Conservation (phyloP, 1,140 invertebrate species). For the Parasteatoda tepidariorum region DNA sequence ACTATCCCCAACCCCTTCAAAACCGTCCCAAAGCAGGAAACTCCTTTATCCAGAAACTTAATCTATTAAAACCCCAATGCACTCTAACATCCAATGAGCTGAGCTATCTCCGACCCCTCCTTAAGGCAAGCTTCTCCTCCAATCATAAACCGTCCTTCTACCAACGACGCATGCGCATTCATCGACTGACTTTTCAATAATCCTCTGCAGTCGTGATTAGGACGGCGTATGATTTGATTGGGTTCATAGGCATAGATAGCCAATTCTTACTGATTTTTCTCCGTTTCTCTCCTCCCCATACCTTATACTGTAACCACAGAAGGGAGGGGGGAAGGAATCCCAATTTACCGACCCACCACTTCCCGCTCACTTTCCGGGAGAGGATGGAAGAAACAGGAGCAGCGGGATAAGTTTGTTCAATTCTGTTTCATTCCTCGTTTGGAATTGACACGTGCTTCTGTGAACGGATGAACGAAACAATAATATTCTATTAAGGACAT, state of each 20-base stretch:
- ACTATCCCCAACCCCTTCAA: background rate
- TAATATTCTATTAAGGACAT: background rate
- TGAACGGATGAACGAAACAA: too few species aligned
- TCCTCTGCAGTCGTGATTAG: conserved; percentile 52
- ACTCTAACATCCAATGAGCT: conserved; percentile 22
- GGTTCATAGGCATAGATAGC: conserved; percentile 39
- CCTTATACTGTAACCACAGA: conserved; percentile 53
- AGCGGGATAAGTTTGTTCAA: conserved; percentile 17
- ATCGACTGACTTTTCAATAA: conserved; percentile 56
- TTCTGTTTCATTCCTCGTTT: background rate
- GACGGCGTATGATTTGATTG: conserved; percentile 59
- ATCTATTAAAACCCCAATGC: conserved; percentile 48
- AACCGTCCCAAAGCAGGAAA: conserved; percentile 1
- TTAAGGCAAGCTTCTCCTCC: background rate
- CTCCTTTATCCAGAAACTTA: conserved; percentile 53
- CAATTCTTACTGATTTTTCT: conserved; percentile 39
- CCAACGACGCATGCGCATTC: conserved; percentile 39
- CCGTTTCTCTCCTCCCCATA: background rate
- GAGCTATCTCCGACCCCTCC: conserved; percentile 11
- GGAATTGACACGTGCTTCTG: background rate
- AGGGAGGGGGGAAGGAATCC: background rate
- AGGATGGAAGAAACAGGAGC: background rate
- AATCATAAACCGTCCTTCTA: background rate
- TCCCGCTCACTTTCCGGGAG: background rate
- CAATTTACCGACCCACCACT: background rate